Evolutionary conservation across 2,888 invertebrate species (phyloP).

Genomic region (Anaspis maculata): DNA sequence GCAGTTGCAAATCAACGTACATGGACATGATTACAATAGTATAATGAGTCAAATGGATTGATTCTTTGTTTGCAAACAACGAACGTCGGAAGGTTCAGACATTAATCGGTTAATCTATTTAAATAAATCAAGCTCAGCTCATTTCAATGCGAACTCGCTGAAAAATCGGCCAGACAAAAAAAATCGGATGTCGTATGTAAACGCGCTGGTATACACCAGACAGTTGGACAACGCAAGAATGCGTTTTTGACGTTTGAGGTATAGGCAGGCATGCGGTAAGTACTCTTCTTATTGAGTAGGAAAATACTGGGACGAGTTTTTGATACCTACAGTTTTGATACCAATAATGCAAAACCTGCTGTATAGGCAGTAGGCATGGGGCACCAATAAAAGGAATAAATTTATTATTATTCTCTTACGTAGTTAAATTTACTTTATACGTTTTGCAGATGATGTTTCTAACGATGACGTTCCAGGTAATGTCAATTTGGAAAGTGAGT

Average conservation of each 20-base stretch:
- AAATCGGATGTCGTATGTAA: conserved; percentile 26
- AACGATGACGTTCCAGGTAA: too few species aligned
- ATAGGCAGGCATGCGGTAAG: too few species aligned
- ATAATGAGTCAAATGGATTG: conserved; percentile 39
- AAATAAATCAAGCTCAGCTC: conserved; percentile 36
- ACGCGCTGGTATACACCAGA: conserved; percentile 22
- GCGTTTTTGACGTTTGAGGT: conserved; percentile 16
- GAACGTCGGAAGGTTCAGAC: conserved; percentile 33
- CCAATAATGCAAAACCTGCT: too few species aligned
- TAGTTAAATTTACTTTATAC: too few species aligned
- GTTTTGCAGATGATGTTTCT: too few species aligned
- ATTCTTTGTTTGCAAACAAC: conserved; percentile 37
- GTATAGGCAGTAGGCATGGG: too few species aligned
- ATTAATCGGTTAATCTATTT: conserved; percentile 39
- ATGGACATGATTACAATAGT: conserved; percentile 37
- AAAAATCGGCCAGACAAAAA: conserved; percentile 19
- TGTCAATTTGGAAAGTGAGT: too few species aligned
- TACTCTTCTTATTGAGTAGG: too few species aligned
- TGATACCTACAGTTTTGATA: too few species aligned
- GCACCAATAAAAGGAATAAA: too few species aligned
- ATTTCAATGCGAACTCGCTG: conserved; percentile 35
- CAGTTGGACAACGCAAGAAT: conserved; percentile 21
- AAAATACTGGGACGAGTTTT: too few species aligned
- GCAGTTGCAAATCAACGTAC: conserved; percentile 35
- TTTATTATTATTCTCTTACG: too few species aligned